Base-by-base conservation (phyloP, 2,888 invertebrate genomes). In the Eupeodes latifasciatus region DNA sequence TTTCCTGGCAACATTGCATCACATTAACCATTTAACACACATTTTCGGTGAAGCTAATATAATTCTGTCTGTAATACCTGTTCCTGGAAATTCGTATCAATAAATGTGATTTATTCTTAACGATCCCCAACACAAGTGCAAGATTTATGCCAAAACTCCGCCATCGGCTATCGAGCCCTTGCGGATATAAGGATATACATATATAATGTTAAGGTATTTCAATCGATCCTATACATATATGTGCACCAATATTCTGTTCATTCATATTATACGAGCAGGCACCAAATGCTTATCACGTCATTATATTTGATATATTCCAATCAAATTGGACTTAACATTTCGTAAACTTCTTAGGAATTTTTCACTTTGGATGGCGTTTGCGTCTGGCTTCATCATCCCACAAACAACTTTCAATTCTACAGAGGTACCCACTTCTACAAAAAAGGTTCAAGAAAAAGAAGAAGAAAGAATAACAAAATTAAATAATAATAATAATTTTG, bases 41-140 rank as follows among this genome's bases (percentile, higher is more conserved):
- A 69, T 55, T 79, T 40, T 62, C 14, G 16, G 14, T 11, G 47
- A 27, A n/a, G 12, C 61, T 49, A 59, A 59, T 72, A 47, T 34
- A 19, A 5, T 49, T 40, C 27, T 40, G 27, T 75, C 51, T 53
- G 51, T 81, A 47, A 49, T 78, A 82, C 85, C 78, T 86, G 82
- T 57, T 71, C 57, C 67, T 78, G 51, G 19, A 76, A 82, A 82
- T 82, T 78, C 75, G 16, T 78, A 79, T 64, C 82, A 82, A 86
- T 86, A 86, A 86, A 82, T 82, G 49, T 86, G 82, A 86, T 86
- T 82, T 86, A 86, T 82, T 64, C 79, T 86, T 86, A 79, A 82
- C 75, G 79, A 82, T 47, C 69, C 51, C 19, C 27, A 86, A 75
- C 82, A 82, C 71, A 40, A 75, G 86, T 75, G 82, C 59, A 82